Conservation (phyloP, 2,113 vertebrate species). For the Varanus komodoensis region DNA sequence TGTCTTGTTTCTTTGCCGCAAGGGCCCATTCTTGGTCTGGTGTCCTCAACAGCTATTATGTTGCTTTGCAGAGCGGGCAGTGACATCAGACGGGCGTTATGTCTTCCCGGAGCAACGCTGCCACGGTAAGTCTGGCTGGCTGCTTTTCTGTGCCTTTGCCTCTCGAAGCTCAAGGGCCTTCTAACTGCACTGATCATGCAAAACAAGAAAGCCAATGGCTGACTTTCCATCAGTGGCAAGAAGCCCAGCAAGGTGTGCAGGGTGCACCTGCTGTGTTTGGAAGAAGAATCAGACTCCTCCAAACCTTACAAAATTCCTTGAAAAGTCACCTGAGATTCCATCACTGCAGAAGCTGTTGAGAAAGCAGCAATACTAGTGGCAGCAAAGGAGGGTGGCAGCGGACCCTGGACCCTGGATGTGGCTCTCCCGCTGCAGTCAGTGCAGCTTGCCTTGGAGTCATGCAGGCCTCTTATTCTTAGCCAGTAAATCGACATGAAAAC, state of each 20-base stretch:
- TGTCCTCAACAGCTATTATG: not conserved
- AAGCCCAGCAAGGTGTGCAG: too few species aligned
- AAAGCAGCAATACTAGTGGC: too few species aligned
- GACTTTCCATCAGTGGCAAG: too few species aligned
- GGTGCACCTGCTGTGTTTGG: too few species aligned
- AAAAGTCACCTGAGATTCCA: too few species aligned
- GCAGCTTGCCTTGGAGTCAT: not conserved
- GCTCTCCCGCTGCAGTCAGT: not conserved
- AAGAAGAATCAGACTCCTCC: too few species aligned
- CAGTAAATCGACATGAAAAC: not conserved
- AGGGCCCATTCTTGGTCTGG: not conserved
- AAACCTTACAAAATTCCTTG: too few species aligned
- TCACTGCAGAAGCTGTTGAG: too few species aligned
- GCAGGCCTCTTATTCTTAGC: not conserved
- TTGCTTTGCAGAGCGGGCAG: constrained; percentile 86
- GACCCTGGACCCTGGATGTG: too few species aligned
- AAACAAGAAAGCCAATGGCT: too few species aligned
- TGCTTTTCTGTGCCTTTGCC: not conserved
- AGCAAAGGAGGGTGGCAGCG: too few species aligned
- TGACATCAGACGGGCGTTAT: constrained; percentile 91
- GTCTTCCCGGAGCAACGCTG: constrained; percentile 88
- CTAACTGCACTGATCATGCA: not conserved
- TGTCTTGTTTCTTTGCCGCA: not conserved
- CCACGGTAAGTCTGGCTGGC: constrained; percentile 81
- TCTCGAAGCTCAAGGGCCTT: not conserved